phyloP scores from a whole-genome alignment of 1,140 invertebrate genomes.

The Drosophila nigrodunni region DNA sequence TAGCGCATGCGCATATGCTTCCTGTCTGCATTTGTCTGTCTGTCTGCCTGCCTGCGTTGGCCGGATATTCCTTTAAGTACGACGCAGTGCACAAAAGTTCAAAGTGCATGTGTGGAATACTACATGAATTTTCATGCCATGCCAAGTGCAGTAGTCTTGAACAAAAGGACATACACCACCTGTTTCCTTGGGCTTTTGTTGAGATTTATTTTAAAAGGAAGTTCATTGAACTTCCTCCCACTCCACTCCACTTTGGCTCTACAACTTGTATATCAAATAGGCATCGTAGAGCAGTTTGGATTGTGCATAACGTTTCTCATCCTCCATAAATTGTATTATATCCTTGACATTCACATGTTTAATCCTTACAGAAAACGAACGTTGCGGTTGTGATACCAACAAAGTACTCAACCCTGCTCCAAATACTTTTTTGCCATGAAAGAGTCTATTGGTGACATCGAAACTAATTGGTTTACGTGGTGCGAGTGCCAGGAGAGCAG shows the following conservation, averaged over 20 bases:
- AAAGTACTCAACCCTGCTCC: neutral
- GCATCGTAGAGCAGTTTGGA: slow-evolving; percentile 52
- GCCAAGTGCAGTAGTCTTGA: slow-evolving; percentile 58
- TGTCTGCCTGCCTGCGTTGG: neutral
- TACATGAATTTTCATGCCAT: slow-evolving; percentile 47
- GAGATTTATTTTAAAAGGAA: slow-evolving; percentile 57
- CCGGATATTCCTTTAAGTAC: slow-evolving; percentile 80
- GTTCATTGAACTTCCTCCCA: slow-evolving; percentile 66
- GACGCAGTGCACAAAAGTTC: slow-evolving; percentile 68
- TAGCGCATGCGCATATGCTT: slow-evolving; percentile 76
- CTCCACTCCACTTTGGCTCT: neutral
- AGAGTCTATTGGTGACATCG: neutral
- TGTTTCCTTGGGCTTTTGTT: slow-evolving; percentile 78
- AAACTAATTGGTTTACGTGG: slow-evolving; percentile 9
- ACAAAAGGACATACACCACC: slow-evolving; percentile 75
- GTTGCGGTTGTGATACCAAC: neutral
- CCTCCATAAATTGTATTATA: slow-evolving; percentile 55
- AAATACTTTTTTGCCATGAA: neutral
- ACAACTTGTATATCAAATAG: slow-evolving; percentile 54
- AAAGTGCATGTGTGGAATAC: slow-evolving; percentile 65
- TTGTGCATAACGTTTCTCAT: slow-evolving; percentile 37
- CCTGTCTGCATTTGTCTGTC: slow-evolving; percentile 54
- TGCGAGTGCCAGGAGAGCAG: slow-evolving; percentile 50
- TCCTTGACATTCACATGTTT: slow-evolving; percentile 59
- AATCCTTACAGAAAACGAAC: slow-evolving; percentile 1